Percentiles rank a stretch among this genome's conserved stretches.
Conservation (phyloP, 2,113 vertebrate species). For the Acanthochromis polyacanthus region DNA sequence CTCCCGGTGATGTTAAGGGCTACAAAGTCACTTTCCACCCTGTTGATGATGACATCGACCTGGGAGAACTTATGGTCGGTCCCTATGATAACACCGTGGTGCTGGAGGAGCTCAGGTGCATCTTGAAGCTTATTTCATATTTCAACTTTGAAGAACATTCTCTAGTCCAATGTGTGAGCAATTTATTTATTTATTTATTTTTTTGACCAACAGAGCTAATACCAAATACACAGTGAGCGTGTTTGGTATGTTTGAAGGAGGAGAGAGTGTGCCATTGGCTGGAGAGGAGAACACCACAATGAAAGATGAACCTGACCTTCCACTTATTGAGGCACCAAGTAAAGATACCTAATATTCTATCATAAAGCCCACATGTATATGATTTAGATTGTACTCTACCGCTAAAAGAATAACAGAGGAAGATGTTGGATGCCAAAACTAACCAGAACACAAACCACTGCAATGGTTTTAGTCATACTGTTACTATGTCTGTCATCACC, state of each 20-base stretch:
- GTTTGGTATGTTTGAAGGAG: conserved; percentile 97
- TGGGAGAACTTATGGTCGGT: conserved; percentile 91
- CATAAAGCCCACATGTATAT: background rate
- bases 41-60: conserved; percentile 84
- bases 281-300: conserved; percentile 98
- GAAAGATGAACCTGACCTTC: conserved; percentile 86
- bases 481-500: conserved; percentile 13
- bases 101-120: conserved; percentile 95
- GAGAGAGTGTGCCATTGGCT: conserved; percentile 93
- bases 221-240: conserved; percentile 97
- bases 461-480: conserved; percentile 4
- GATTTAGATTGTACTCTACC: background rate
- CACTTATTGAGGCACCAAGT: conserved; percentile 71
- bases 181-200: background rate
- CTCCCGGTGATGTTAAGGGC: conserved; percentile 92
- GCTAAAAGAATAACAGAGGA: background rate
- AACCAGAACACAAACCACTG: background rate
- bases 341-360: conserved; percentile 39
- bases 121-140: background rate
- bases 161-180: background rate
- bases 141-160: background rate
- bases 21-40: conserved; percentile 97
- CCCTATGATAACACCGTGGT: conserved; percentile 98
- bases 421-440: background rate
- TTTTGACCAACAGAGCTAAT: conserved; percentile 86